These are phyloP conservation scores for Columba livia DNA, from an alignment of 2,113 vertebrate species.

Conservation along the genomic window DNA sequence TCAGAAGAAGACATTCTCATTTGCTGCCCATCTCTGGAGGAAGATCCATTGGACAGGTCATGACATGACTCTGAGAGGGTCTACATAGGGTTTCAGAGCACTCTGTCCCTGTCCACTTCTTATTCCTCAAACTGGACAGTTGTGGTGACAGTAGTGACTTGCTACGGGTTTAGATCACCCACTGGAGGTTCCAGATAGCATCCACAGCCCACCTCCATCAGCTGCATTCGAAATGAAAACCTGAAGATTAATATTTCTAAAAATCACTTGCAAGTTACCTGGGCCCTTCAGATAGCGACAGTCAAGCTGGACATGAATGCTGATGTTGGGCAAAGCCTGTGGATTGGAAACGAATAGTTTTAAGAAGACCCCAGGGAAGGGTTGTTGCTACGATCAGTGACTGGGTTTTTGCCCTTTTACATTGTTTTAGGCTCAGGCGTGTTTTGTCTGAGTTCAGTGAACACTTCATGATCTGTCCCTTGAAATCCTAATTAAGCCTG, in stretches of 20 bases:
- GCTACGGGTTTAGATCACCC: background rate
- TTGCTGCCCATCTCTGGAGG: background rate
- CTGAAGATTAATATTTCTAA: background rate
- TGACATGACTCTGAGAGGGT: background rate
- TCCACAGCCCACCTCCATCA: background rate
- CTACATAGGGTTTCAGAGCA: background rate
- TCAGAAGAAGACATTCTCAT: background rate
- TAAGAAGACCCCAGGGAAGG: background rate
- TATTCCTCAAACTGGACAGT: background rate
- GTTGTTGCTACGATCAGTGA: background rate
- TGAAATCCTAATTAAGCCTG: background rate
- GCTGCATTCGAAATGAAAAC: background rate
- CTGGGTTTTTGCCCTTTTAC: background rate
- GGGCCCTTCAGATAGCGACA: background rate
- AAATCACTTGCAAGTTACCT: background rate
- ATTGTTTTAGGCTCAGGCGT: background rate
- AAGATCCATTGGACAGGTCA: accelerated
- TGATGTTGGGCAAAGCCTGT: background rate
- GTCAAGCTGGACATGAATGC: background rate
- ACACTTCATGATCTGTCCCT: background rate
- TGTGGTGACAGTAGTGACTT: background rate
- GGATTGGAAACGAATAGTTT: background rate
- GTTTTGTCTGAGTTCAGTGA: background rate
- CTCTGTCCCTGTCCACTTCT: background rate
- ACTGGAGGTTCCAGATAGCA: background rate